Percentiles rank a stretch among this genome's conserved stretches.
Evolutionary conservation across 2,113 vertebrate species (phyloP).

Genomic region (Tapirus terrestris): DNA sequence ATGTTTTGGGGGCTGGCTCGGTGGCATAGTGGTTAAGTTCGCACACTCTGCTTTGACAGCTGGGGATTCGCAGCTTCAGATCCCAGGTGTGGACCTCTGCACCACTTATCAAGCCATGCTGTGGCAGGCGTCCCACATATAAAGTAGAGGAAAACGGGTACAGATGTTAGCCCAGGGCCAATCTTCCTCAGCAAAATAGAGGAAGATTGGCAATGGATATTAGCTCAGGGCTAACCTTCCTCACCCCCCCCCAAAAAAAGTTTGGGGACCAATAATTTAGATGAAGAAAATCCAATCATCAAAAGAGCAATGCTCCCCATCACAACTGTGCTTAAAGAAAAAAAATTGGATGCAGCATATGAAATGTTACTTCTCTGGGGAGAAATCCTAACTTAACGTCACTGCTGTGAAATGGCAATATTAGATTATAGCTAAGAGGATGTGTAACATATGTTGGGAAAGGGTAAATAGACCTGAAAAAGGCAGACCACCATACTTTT

Average conservation of each 20-base stretch:
- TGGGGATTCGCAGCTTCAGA: too few species aligned
- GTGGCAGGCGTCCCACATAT: too few species aligned
- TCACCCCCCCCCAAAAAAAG: too few species aligned
- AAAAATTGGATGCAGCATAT: neutral
- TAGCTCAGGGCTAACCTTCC: too few species aligned
- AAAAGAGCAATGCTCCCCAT: neutral
- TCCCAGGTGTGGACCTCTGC: too few species aligned
- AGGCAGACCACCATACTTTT: constrained; percentile 86
- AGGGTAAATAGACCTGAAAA: neutral
- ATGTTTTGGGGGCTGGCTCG: neutral
- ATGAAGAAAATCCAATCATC: neutral
- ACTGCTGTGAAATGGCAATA: neutral
- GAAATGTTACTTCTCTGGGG: neutral
- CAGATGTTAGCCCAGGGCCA: too few species aligned
- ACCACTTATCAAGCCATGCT: too few species aligned
- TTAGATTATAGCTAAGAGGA: neutral
- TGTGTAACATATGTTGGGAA: neutral
- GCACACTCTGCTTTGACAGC: too few species aligned
- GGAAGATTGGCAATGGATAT: too few species aligned
- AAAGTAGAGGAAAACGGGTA: too few species aligned
- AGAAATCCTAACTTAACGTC: neutral
- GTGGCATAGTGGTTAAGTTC: too few species aligned
- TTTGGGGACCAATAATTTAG: neutral
- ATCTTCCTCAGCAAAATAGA: too few species aligned
- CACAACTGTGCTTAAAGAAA: neutral